phyloP scores from a whole-genome alignment of 1,140 invertebrate species.

The Gonioctena quinquepunctata region DNA sequence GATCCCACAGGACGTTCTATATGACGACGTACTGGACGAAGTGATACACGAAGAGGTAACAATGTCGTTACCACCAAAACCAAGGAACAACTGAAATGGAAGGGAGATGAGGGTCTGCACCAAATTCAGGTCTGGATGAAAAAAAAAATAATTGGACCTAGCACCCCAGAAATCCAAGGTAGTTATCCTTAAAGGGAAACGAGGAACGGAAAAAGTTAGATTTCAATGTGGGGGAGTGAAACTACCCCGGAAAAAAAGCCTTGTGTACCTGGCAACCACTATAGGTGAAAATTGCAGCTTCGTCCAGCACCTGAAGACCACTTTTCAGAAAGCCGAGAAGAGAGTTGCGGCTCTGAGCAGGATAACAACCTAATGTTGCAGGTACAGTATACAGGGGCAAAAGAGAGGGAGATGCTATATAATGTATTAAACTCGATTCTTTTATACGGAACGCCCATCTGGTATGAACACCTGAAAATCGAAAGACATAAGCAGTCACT shows the following conservation, averaged over 20 bases:
- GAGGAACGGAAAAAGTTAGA: background rate
- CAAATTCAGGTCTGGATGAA: background rate
- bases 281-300: conserved; percentile 31
- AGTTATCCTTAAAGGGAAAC: background rate
- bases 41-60: conserved; percentile 23
- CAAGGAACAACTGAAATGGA: conserved; percentile 7
- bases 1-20: conserved; percentile 51
- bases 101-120: background rate
- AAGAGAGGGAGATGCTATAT: background rate
- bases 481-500: background rate
- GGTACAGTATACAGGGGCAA: background rate
- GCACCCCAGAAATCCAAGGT: background rate
- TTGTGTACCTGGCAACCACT: conserved; percentile 31
- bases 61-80: conserved; percentile 26
- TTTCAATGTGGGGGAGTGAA: background rate
- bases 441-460: background rate
- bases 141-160: background rate
- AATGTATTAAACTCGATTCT: conserved; percentile 7
- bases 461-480: too few relatives aligned
- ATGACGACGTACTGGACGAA: conserved; percentile 41
- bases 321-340: conserved; percentile 1
- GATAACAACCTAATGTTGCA: background rate
- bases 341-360: conserved; percentile 18
- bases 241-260: background rate
- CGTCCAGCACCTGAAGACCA: conserved; percentile 26